Base-by-base conservation (phyloP, 2,113 vertebrate genomes). In the Pseudonaja textilis region DNA sequence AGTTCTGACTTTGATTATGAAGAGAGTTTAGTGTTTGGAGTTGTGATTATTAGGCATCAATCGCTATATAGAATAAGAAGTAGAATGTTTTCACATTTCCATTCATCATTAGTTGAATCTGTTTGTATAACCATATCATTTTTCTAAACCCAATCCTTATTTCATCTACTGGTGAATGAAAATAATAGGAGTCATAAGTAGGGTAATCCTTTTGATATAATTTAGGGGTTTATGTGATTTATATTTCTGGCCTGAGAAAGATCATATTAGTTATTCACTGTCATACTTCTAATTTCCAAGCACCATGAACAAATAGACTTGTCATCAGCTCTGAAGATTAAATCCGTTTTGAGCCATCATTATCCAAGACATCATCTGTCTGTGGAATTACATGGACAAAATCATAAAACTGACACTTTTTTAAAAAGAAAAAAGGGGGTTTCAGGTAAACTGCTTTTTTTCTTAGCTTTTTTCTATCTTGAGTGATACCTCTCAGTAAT, bases 221-320 rank as follows among this genome's bases (percentile, higher is more conserved):
- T 45, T n/a, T 50, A 4, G 16, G 6, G 20, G 18, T 59, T 90
- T 93, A 39, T 54, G 6, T 86, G 61, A 90, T 87, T 87, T 93
- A 86, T 25, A 50, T 45, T 55, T 89, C 54, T 85, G 64, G 45
- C n/a, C 74, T 52, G 55, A 14, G 42, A 87, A 90, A 87, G 56
- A 57, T 87, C 86, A 50, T 9, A 22, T 88, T 90, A 69, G 39
- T 90, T 34, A 23, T 25, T 26, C 87, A n/a, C 88, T 85, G 69
- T 47, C 69, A 59, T 89, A 85, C 42, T 81, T 81, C 26, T 92
- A 89, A 92, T 87, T 90, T 42, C 92, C 69, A 90, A 54, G 5
- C 25, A 10, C 1, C 57, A 87, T 54, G 45, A 90, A 90, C 45
- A 87, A 87, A 64, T 64, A 69, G 89, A 52, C 23, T 42, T 93